These are phyloP conservation scores for Drosophila oshimai DNA, from an alignment of 1,140 invertebrate genomes.

Conservation along the genomic window DNA sequence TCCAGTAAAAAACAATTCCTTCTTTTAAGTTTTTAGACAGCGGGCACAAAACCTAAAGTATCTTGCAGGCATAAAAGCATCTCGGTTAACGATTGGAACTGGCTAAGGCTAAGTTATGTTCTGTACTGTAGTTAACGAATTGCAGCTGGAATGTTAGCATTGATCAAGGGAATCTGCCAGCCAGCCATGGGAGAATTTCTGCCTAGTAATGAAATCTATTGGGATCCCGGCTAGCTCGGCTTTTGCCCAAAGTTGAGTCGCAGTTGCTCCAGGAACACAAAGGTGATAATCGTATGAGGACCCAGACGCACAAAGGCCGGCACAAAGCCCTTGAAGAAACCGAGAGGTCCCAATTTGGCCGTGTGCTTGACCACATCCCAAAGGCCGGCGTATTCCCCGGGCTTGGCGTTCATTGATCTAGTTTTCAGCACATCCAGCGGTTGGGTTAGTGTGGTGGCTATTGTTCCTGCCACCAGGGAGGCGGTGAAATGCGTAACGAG, in stretches of 20 bases:
- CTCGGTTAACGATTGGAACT: slow-evolving; percentile 37
- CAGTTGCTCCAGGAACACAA: slow-evolving; percentile 98
- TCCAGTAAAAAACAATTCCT: neutral
- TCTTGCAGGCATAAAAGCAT: slow-evolving; percentile 63
- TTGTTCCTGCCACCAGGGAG: slow-evolving; percentile 86
- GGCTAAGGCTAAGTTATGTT: slow-evolving; percentile 13
- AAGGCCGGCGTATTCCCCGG: slow-evolving; percentile 94
- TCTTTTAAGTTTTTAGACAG: neutral
- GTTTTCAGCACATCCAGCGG: slow-evolving; percentile 99
- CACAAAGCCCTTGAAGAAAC: slow-evolving; percentile 99
- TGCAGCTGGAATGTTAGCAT: slow-evolving; percentile 69
- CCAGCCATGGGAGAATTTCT: slow-evolving; percentile 28
- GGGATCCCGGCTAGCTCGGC: neutral
- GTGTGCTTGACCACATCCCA: slow-evolving; percentile 91
- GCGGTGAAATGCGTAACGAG: slow-evolving; percentile 83
- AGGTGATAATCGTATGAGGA: slow-evolving; percentile 98
- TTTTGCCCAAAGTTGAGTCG: slow-evolving; percentile 91
- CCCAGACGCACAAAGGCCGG: slow-evolving; percentile 99
- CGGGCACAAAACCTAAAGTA: slow-evolving; percentile 10
- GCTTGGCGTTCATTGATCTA: slow-evolving; percentile 97
- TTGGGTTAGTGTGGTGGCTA: slow-evolving; percentile 98
- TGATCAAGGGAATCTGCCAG: slow-evolving; percentile 32
- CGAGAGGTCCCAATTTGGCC: slow-evolving; percentile 94
- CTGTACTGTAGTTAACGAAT: slow-evolving; percentile 17
- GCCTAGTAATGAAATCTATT: neutral